Evolutionary conservation across 2,888 invertebrate species (phyloP), one percentile per base, ranked within the genome.

Genomic region (Ptycholaimellus sp.): DNA sequence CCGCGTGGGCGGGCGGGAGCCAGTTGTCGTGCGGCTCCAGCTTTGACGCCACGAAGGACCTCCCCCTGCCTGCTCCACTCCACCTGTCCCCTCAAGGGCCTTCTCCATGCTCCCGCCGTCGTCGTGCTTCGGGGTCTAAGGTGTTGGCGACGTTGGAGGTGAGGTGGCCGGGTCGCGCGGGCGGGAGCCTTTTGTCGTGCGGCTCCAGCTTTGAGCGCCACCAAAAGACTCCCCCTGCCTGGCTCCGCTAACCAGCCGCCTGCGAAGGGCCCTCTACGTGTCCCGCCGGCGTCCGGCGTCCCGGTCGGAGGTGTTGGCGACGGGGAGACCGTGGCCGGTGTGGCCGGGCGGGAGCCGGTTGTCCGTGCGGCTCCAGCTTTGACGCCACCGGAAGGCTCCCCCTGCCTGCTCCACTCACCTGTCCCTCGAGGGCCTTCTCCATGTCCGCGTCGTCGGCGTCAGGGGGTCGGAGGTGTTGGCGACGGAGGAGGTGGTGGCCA

Each of bases 141-240:
- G n/a, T n/a, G n/a, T 11, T 28, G 18, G 20, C 19, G 19, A 18
- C 11, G 6, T 20, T 5, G 32, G 32, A 13, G 20, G 21, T 32
- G n/a, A n/a, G 21, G 21, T 3, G 18, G 21, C 14, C 19, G 54
- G 71, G 58, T 83, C 90, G 51, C 87, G n/a, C 82, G 0, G 93
- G 90, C 1, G 93, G 90, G 18, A 93, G 59, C 93, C 93, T 93
- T 63, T 93, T 93, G 59, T 93, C 90, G 56, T 83, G 82, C 0
- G 93, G 93, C 53, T 93, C 90, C 63, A 93, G 93, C 62, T 93
- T n/a, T n/a, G n/a, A n/a, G n/a, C n/a, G n/a, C n/a, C n/a, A n/a
- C n/a, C n/a, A n/a, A n/a, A n/a, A n/a, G n/a, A n/a, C n/a, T n/a
- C n/a, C n/a, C n/a, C n/a, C n/a, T n/a, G n/a, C n/a, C n/a, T n/a